Percentiles rank a stretch among this genome's conserved stretches.
phyloP scores from a whole-genome alignment of 2,797 vertebrate genomes.

The Sternarchorhynchus goeldii region DNA sequence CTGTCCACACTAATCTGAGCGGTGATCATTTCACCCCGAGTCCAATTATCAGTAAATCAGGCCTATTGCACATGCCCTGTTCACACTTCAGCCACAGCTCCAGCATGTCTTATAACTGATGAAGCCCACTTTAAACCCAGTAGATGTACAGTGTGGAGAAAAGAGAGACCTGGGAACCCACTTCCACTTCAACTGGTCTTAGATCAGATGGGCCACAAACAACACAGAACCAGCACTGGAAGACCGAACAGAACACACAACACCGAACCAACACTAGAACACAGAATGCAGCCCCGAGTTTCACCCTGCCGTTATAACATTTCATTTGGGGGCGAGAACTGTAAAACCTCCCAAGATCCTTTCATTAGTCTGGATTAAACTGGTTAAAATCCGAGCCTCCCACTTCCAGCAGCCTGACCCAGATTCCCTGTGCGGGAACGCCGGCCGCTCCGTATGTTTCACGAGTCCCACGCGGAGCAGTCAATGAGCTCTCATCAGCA shows the following conservation, averaged over 20 bases:
- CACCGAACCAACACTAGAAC: too few relatives aligned
- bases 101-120: too few relatives aligned
- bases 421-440: slow-evolving; percentile 52
- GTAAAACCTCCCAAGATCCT: background rate
- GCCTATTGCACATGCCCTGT: background rate
- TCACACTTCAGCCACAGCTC: too few relatives aligned
- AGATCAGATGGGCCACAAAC: too few relatives aligned
- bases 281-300: background rate
- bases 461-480: slow-evolving; percentile 21
- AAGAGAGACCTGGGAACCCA: too few relatives aligned
- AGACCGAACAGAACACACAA: too few relatives aligned
- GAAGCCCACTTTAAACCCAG: too few relatives aligned
- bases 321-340: slow-evolving; percentile 20
- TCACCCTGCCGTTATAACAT: slow-evolving; percentile 13
- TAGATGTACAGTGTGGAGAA: too few relatives aligned
- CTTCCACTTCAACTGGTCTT: too few relatives aligned
- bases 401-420: slow-evolving; percentile 51
- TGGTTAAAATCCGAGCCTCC: slow-evolving; percentile 21
- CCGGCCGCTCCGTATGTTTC: slow-evolving; percentile 22
- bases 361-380: slow-evolving; percentile 41
- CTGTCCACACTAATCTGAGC: slow-evolving; percentile 14
- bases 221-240: too few relatives aligned
- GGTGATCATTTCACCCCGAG: slow-evolving; percentile 14
- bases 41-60: slow-evolving; percentile 5
- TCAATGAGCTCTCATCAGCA: slow-evolving; percentile 48